Evolutionary conservation across 1,140 invertebrate species (phyloP).

Genomic region (Conopomorpha cramerella): DNA sequence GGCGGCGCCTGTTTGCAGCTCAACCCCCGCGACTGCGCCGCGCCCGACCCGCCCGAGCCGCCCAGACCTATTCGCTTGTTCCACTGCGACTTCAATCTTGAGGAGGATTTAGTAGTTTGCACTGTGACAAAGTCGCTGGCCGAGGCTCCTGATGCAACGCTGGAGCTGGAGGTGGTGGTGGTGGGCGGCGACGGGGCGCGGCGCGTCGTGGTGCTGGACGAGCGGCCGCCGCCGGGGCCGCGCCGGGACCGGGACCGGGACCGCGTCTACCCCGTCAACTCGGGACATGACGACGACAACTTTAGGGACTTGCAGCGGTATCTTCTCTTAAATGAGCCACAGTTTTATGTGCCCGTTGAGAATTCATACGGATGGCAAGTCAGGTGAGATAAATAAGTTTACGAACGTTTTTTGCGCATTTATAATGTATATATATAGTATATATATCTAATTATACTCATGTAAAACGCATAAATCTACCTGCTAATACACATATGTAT

Average conservation of each 20-base stretch:
- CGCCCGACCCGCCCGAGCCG: no score
- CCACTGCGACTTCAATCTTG: constrained; percentile 28
- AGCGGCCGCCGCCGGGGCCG: constrained; percentile 8
- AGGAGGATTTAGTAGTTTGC: constrained; percentile 21
- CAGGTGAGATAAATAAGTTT: constrained; percentile 28
- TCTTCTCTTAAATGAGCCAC: constrained; percentile 28
- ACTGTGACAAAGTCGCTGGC: constrained; percentile 29
- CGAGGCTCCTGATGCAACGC: constrained; percentile 14
- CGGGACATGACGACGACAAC: not conserved
- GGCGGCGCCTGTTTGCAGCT: constrained; percentile 36
- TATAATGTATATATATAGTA: no score
- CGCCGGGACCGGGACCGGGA: no score
- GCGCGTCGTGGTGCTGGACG: constrained; percentile 17
- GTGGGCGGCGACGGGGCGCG: constrained; percentile 3
- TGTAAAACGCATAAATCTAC: no score
- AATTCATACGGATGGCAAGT: constrained; percentile 38
- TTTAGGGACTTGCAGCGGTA: constrained; percentile 31
- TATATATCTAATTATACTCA: no score
- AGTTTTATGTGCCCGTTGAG: constrained; percentile 38
- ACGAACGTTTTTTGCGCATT: no score
- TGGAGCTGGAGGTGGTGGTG: constrained; percentile 22
- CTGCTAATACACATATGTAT: no score
- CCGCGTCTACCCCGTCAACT: not conserved
- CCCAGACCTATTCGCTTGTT: constrained; percentile 24
- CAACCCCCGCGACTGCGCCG: constrained; percentile 20